phyloP scores from a whole-genome alignment of 2,113 vertebrate genomes.

The Anseranas semipalmata region DNA sequence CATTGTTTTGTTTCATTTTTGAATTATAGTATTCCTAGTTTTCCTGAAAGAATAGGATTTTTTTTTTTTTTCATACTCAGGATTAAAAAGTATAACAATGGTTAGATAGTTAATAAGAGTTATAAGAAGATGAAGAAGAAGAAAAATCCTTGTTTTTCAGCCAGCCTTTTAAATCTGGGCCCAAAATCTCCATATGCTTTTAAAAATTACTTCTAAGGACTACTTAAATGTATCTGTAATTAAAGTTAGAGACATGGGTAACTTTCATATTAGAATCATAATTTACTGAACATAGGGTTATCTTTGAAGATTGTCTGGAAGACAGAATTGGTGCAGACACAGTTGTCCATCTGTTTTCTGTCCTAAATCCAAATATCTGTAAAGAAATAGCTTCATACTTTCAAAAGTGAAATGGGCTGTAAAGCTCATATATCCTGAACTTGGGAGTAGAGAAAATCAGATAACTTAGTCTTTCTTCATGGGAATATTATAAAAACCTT shows the following conservation, averaged over 20 bases:
- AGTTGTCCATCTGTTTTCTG: background rate
- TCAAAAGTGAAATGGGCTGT: background rate
- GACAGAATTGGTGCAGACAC: background rate
- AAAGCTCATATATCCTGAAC: background rate
- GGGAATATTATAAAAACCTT: background rate
- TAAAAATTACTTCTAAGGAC: background rate
- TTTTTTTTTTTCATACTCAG: fast-evolving
- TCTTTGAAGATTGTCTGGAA: background rate
- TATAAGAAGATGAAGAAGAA: background rate
- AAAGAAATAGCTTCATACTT: background rate
- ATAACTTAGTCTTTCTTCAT: background rate
- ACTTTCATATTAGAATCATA: background rate
- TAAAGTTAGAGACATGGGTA: background rate
- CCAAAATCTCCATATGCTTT: background rate
- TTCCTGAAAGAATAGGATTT: background rate
- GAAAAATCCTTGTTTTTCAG: background rate
- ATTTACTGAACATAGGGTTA: background rate
- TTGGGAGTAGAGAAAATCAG: background rate
- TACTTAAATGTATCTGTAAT: background rate
- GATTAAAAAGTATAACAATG: background rate
- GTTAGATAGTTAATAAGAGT: background rate
- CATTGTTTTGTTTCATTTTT: background rate
- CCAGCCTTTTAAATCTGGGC: background rate
- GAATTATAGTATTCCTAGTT: background rate
- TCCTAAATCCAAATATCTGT: background rate